phyloP scores from a whole-genome alignment of 2,797 vertebrate species.

The Sebastes vulpes region DNA sequence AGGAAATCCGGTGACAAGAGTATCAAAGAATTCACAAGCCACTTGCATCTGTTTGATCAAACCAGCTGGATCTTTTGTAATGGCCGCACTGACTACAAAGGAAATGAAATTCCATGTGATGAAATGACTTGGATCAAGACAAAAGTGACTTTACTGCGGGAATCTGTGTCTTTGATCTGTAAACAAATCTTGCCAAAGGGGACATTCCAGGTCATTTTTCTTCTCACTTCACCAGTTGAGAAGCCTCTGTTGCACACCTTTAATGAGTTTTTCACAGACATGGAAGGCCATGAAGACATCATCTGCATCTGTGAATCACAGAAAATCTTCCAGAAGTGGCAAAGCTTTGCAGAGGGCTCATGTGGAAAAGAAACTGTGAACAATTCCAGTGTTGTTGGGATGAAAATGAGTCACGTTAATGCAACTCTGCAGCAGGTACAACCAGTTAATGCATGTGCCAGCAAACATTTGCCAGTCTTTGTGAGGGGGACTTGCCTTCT shows the following conservation, averaged over 20 bases:
- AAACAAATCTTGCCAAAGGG: constrained; percentile 86
- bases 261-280: constrained; percentile 88
- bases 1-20: constrained; percentile 63
- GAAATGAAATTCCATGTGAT: constrained; percentile 82
- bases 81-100: constrained; percentile 85
- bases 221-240: constrained; percentile 85
- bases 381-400: constrained; percentile 84
- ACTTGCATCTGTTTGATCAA: constrained; percentile 85
- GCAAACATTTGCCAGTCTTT: constrained; percentile 82
- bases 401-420: constrained; percentile 88
- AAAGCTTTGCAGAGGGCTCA: constrained; percentile 81
- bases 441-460: constrained; percentile 49
- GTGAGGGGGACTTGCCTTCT: constrained; percentile 79
- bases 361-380: constrained; percentile 79
- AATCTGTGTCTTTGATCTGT: constrained; percentile 87
- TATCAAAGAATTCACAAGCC: constrained; percentile 71
- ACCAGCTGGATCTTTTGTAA: constrained; percentile 92
- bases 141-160: constrained; percentile 85
- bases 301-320: constrained; percentile 87
- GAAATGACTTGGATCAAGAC: constrained; percentile 88
- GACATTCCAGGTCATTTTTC: constrained; percentile 87
- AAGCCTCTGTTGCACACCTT: constrained; percentile 88
- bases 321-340: constrained; percentile 84
- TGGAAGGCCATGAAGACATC: constrained; percentile 89
- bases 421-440: constrained; percentile 84